Conservation (phyloP, 2,113 vertebrate genomes). For the Plecotus auritus region DNA sequence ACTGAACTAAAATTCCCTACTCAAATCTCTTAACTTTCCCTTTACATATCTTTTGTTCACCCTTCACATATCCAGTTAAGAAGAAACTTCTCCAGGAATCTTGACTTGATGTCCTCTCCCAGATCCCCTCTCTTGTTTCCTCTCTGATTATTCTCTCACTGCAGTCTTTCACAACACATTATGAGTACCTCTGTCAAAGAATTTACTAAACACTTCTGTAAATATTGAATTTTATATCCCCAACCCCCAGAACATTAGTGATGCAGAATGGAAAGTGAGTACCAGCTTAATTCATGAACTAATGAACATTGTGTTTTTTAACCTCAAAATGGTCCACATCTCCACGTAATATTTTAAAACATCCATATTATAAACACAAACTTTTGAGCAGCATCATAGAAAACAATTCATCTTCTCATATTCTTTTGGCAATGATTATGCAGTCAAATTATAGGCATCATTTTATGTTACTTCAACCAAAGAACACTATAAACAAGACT, state of each 20-base stretch:
- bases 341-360: not conserved
- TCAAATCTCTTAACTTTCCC: not conserved
- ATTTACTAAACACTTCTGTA: not conserved
- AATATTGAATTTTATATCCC: not conserved
- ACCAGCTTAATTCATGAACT: not conserved
- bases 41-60: not conserved
- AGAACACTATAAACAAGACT: not conserved
- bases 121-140: not conserved
- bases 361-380: not conserved
- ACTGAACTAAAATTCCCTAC: not conserved
- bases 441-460: not conserved
- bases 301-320: not conserved
- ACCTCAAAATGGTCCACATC: not conserved
- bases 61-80: not conserved
- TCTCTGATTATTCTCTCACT: not conserved
- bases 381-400: not conserved
- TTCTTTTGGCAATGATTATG: not conserved
- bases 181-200: not conserved
- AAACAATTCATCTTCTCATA: not conserved
- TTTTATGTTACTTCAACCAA: not conserved
- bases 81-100: not conserved
- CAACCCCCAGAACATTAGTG: not conserved
- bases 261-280: not conserved
- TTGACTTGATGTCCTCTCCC: not conserved
- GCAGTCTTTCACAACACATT: not conserved